Evolutionary conservation across 2,113 vertebrate genomes (phyloP), one percentile per base, ranked within the genome.

Genomic region (Chaetodon auriga): DNA sequence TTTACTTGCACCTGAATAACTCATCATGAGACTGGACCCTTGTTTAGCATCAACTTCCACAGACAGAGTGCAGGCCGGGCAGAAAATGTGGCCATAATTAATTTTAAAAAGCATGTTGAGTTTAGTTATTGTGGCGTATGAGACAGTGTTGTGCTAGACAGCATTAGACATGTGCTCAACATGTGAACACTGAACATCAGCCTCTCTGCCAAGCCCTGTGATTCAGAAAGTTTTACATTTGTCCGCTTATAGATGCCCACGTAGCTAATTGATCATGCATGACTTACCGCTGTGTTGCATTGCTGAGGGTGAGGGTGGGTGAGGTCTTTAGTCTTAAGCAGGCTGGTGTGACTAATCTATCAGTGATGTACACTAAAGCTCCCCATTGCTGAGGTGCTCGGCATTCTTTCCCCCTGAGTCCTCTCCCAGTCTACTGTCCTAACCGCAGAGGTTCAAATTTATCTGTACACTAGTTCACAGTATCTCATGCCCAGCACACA

Each of bases 401-500:
- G 88, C 88, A 92, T 93, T 93, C 92, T 92, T 95, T 94, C 88
- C 92, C 69, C 48, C 25, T 95, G 91, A 93, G 83, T 89, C 81
- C 48, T 80, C 64, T 49, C 41, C 80, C 58, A 46, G 68, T 69
- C 61, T 76, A 70, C 62, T 64, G 66, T 71, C 63, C 65, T 88
- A 74, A 83, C 54, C 72, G 25, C 77, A 83, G 71, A 66, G 55
- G 62, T 64, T 90, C 68, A 81, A 74, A 85, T 88, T 60, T 38
- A 80, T 79, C 68, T 76, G 8, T 38, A 16, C 51, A 65, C 64
- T 69, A 12, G 4, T 38, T 57, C 38, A 70, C 64, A 30, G 18
- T 13, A 36, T 77, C 30, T 61, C 35, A 54, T 11, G 54, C 23
- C 48, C 16, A 45, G 1, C 38, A 46, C 38, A 60, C 49, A 41